phyloP scores from a whole-genome alignment of 2,797 vertebrate genomes.

The Dicrostonyx torquatus region DNA sequence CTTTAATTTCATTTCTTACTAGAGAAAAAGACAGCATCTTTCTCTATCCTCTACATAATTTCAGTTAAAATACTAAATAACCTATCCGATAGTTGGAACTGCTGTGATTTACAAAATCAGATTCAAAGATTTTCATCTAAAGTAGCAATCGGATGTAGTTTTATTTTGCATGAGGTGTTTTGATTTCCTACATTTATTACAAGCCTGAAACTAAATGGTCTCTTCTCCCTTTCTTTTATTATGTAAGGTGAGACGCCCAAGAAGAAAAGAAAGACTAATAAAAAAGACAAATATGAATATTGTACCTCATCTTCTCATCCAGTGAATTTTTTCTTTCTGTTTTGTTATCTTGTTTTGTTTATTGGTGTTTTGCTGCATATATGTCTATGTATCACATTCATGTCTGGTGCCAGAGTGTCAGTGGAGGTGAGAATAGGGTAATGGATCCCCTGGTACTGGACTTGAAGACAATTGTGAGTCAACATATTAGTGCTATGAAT shows the following conservation, averaged over 20 bases:
- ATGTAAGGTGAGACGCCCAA: neutral
- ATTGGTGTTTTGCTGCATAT: neutral
- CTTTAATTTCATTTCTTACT: constrained; percentile 79
- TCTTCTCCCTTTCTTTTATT: neutral
- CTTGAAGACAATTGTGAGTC: neutral
- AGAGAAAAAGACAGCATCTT: constrained; percentile 70
- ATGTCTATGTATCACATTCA: neutral
- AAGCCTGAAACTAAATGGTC: neutral
- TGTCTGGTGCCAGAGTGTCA: neutral
- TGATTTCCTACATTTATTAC: constrained; percentile 32
- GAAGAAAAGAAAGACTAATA: neutral
- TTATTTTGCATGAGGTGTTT: constrained; percentile 20
- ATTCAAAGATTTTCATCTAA: constrained; percentile 64
- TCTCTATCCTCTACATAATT: constrained; percentile 56
- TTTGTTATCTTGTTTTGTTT: neutral
- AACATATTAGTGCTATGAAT: neutral
- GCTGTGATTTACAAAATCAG: constrained; percentile 25
- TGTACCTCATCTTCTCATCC: neutral
- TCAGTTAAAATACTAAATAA: constrained; percentile 51
- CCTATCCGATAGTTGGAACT: neutral
- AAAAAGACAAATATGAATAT: neutral
- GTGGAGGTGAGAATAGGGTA: neutral
- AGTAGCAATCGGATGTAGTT: constrained; percentile 45
- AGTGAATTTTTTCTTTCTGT: neutral
- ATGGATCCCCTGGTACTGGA: neutral